A percentile compares a stretch with the other conserved stretches of the same genome.
Evolutionary conservation across 2,797 vertebrate genomes (phyloP).

Genomic region (Graptemys geographica): DNA sequence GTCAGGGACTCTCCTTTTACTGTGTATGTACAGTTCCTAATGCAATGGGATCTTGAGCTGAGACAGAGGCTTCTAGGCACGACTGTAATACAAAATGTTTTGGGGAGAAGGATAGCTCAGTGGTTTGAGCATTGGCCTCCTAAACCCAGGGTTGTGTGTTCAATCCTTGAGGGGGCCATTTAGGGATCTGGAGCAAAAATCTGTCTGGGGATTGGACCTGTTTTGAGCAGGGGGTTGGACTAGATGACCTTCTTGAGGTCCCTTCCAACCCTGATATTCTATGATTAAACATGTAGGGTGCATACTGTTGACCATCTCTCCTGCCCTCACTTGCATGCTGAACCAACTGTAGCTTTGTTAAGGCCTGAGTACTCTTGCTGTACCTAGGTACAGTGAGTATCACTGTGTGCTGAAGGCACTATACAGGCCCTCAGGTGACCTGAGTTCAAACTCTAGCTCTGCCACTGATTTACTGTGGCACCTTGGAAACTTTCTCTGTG

Average conservation of each 20-base stretch:
- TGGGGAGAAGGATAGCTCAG: too few relatives aligned
- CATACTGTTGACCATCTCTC: neutral
- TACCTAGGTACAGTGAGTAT: neutral
- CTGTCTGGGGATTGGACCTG: too few relatives aligned
- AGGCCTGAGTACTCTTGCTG: neutral
- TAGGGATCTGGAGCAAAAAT: too few relatives aligned
- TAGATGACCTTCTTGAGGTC: too few relatives aligned
- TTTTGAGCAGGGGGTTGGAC: too few relatives aligned
- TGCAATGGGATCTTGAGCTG: neutral
- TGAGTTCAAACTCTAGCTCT: neutral
- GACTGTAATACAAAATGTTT: neutral
- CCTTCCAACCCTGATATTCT: too few relatives aligned
- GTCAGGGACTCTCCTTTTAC: neutral
- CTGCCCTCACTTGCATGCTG: neutral
- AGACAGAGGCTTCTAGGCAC: neutral
- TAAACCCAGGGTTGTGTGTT: too few relatives aligned
- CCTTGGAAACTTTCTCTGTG: neutral
- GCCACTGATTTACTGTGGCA: neutral
- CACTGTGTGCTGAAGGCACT: neutral
- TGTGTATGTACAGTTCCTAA: neutral
- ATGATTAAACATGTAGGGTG: neutral
- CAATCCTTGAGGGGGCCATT: too few relatives aligned
- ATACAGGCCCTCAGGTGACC: neutral
- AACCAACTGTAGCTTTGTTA: neutral
- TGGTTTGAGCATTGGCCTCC: too few relatives aligned